phyloP scores from a whole-genome alignment of 2,888 invertebrate species.

The Blastobasis adustella region DNA sequence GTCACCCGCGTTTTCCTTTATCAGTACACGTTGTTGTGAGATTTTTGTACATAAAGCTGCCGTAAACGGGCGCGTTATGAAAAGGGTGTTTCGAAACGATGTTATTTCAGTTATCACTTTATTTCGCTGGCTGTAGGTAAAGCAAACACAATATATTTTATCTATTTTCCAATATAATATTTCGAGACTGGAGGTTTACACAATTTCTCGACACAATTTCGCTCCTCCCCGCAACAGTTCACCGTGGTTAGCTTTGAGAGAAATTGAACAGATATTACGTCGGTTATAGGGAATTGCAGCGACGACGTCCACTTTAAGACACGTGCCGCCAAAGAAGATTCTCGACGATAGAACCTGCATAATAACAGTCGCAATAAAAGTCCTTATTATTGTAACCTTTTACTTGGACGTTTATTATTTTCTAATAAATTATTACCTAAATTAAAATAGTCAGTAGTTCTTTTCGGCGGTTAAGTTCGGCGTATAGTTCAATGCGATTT shows the following conservation, averaged over 20 bases:
- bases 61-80: slow-evolving; percentile 27
- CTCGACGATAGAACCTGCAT: too few species aligned
- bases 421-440: too few species aligned
- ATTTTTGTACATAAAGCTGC: slow-evolving; percentile 30
- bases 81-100: slow-evolving; percentile 5
- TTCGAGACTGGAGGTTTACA: not conserved
- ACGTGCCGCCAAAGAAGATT: too few species aligned
- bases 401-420: too few species aligned
- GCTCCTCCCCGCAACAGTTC: not conserved
- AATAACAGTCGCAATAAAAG: too few species aligned
- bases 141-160: not conserved
- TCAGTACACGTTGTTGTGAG: slow-evolving; percentile 34
- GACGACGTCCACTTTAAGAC: too few species aligned
- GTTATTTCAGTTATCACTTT: not conserved
- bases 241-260: not conserved
- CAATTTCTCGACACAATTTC: slow-evolving; percentile 1
- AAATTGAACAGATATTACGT: not conserved
- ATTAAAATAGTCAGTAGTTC: too few species aligned
- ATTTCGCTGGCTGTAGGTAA: not conserved
- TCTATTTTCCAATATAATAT: slow-evolving; percentile 6
- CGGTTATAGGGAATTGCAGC: not conserved
- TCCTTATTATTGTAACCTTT: too few species aligned
- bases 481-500: too few species aligned
- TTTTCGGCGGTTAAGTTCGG: too few species aligned
- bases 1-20: slow-evolving; percentile 39